Evolutionary conservation across 2,113 vertebrate genomes (phyloP).

Genomic region (Poeciliopsis turrubarensis): DNA sequence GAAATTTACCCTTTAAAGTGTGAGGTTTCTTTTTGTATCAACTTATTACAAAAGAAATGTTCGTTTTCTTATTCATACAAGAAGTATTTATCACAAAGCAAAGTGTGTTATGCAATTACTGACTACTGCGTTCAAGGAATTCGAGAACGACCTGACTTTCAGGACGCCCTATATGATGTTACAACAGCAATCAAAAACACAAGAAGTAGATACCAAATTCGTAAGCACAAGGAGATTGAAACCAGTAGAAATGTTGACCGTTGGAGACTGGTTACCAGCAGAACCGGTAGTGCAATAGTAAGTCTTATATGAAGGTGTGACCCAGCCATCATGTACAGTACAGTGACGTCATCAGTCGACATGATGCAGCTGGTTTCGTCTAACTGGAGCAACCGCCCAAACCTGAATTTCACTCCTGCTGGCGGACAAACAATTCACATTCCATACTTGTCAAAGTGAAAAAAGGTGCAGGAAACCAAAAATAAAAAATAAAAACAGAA

Average conservation of each 20-base stretch:
- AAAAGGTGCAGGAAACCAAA: conserved; percentile 2
- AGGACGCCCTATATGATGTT: background rate
- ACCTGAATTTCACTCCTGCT: conserved; percentile 69
- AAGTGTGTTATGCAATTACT: conserved; percentile 1
- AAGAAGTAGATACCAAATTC: background rate
- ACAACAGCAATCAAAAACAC: background rate
- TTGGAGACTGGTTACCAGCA: background rate
- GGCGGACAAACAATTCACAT: conserved; percentile 67
- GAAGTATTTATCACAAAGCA: background rate
- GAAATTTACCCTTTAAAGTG: background rate
- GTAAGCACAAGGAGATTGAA: background rate
- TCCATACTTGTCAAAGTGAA: conserved; percentile 57
- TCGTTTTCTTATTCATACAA: background rate
- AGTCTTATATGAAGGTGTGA: conserved; percentile 43
- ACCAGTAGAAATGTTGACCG: background rate
- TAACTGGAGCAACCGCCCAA: conserved; percentile 78
- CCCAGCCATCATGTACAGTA: conserved; percentile 24
- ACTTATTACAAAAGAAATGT: background rate
- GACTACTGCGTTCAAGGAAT: background rate
- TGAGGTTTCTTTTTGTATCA: background rate
- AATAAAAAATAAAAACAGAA: background rate
- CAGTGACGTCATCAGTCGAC: conserved; percentile 51
- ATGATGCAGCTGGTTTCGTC: conserved; percentile 71
- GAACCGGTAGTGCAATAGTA: conserved; percentile 6
- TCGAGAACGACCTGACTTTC: background rate